Base-by-base conservation (phyloP, 1,140 invertebrate genomes). In the Neodiprion lecontei region DNA sequence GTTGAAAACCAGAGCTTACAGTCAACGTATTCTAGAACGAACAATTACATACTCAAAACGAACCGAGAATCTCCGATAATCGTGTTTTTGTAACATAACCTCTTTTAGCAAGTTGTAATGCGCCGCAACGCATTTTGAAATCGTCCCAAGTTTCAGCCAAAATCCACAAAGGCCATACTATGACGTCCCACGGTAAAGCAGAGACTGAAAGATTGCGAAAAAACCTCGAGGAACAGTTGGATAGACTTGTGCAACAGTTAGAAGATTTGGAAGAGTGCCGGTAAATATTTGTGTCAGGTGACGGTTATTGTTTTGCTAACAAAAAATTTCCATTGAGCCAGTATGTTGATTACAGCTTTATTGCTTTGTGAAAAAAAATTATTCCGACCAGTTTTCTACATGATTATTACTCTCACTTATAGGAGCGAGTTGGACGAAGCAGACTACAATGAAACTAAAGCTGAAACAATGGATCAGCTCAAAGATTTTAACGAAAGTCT, bases 391-490 rank as follows among this genome's bases (percentile, higher is more conserved):
- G 61, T 17, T 10, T 66, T 11, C 23, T 14, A 69, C 72, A n/a
- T 70, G 11, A 9, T 53, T 21, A 9, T 21, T 53, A 17, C 14
- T 65, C 9, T 50, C 12, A 1, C 80, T 83, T 80, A 70, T 79
- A 94, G 94, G 82, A 89, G 90, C 81, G 92, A 93, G 28, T 78
- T 96, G 53, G 91, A 93, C 11, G 78, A 82, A 11, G 89, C 90
- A 65, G 94, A 94, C 84, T 96, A 95, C 87, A 90, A 92, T 76
- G 93, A 95, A 84, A 91, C 91, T 17, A 93, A 92, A 84, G 86
- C 91, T 78, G 94, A 95, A 75, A 95, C 94, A 0, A 87, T 94
- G 78, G 94, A 95, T 75, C 94, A 95, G 81, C 83, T 96, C 21
- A 91, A 91, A 80, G 94, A 95, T 85, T 92, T 96, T 75, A 93